Percentiles rank a stretch among this genome's conserved stretches.
These are phyloP conservation scores for Drosophila tripunctata DNA, from an alignment of 2,888 invertebrate genomes.

Conservation along the genomic window DNA sequence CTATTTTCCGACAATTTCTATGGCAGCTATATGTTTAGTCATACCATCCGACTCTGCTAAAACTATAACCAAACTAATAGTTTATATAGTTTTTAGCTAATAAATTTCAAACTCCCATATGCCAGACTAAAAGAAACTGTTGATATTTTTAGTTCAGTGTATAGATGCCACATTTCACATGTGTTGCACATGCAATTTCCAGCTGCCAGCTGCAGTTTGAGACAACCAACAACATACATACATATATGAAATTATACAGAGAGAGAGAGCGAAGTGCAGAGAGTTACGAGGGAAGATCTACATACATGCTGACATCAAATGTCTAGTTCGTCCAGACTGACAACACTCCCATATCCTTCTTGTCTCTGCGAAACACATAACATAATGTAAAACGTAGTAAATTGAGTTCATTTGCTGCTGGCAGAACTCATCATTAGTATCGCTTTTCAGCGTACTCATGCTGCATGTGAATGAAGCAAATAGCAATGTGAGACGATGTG, in stretches of 20 bases:
- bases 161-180: slow-evolving; percentile 13
- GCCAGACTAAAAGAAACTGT: too few relatives aligned
- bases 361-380: slow-evolving; percentile 17
- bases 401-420: slow-evolving; percentile 79
- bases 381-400: slow-evolving; percentile 73
- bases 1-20: too few relatives aligned
- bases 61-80: too few relatives aligned
- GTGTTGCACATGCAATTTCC: slow-evolving; percentile 66
- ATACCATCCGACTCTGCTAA: too few relatives aligned
- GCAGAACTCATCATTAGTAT: slow-evolving; percentile 82
- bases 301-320: too few relatives aligned
- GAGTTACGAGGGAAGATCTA: not conserved
- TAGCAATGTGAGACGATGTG: slow-evolving; percentile 32
- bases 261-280: not conserved
- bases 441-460: slow-evolving; percentile 75
- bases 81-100: too few relatives aligned
- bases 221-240: slow-evolving; percentile 7
- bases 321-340: slow-evolving; percentile 17
- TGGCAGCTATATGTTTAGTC: too few relatives aligned
- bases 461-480: slow-evolving; percentile 66
- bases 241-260: too few relatives aligned
- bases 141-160: not conserved
- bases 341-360: not conserved
- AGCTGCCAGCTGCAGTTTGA: slow-evolving; percentile 49
- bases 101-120: too few relatives aligned